phyloP scores from a whole-genome alignment of 2,797 vertebrate species.

The Oophaga sylvatica region DNA sequence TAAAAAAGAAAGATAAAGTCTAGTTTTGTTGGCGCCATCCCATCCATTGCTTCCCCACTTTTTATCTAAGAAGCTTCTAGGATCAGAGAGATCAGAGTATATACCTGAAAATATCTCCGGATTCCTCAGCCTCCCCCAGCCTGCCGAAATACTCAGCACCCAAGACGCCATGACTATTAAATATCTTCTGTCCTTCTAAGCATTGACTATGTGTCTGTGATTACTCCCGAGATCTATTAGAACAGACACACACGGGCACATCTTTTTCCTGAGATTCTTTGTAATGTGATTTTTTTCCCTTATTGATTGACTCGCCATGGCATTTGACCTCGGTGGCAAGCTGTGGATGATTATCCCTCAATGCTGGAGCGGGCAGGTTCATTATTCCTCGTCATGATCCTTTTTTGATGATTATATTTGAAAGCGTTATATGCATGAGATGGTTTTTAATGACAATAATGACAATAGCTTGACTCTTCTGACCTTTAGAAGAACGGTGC shows the following conservation, averaged over 20 bases:
- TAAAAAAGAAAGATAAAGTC: background rate
- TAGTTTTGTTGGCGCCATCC: background rate
- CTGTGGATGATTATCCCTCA: conserved; percentile 4
- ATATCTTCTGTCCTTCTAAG: background rate
- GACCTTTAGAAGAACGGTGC: background rate
- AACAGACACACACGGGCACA: background rate
- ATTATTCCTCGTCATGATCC: conserved; percentile 21
- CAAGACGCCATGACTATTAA: conserved; percentile 8
- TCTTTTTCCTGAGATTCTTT: conserved; percentile 16
- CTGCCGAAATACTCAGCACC: background rate
- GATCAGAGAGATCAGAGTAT: background rate
- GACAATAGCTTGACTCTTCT: background rate
- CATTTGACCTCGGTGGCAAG: conserved; percentile 48
- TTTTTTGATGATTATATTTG: conserved; percentile 32
- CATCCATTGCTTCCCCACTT: background rate
- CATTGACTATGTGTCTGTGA: conserved; percentile 33
- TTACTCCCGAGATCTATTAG: conserved; percentile 11
- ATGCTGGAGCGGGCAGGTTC: background rate
- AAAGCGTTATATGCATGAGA: conserved; percentile 10
- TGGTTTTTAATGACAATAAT: background rate
- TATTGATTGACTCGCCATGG: conserved; percentile 21
- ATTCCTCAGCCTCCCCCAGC: background rate
- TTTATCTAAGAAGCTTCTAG: background rate
- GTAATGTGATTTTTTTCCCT: conserved; percentile 6
- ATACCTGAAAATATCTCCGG: background rate